Conservation (phyloP, 2,797 vertebrate genomes). For the Sebastes trivittatus region DNA sequence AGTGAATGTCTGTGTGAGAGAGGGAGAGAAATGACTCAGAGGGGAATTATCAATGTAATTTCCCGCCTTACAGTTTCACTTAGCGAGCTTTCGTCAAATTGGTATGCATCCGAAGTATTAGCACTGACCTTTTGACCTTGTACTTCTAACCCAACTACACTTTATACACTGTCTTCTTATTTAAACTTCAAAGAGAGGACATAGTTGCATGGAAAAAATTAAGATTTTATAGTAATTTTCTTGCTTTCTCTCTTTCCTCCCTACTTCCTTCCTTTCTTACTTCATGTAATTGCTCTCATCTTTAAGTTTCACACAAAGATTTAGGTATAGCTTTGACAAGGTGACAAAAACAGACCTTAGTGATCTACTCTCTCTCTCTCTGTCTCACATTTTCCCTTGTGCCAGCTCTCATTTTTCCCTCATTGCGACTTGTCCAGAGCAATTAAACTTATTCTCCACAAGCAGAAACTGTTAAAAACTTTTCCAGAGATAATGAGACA, state of each 20-base stretch:
- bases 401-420: not conserved
- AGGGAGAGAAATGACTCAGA: not conserved
- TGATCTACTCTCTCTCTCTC: not conserved
- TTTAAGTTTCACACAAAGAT: not conserved
- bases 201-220: not conserved
- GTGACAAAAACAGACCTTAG: constrained; percentile 10
- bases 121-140: not conserved
- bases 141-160: not conserved
- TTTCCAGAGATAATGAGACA: constrained; percentile 45
- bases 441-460: constrained; percentile 16
- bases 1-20: not conserved
- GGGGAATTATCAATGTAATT: not conserved
- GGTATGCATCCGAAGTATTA: not conserved
- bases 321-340: not conserved
- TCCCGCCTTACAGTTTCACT: not conserved
- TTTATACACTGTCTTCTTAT: no score
- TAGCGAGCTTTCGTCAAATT: not conserved
- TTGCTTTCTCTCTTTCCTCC: not conserved
- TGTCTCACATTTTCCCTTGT: not conserved
- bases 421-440: not conserved
- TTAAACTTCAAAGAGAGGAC: not conserved
- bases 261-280: no score
- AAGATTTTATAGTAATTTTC: not conserved
- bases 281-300: not conserved
- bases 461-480: constrained; percentile 5